Conservation (phyloP, 2,113 vertebrate genomes). For the Pyxicephalus adspersus region DNA sequence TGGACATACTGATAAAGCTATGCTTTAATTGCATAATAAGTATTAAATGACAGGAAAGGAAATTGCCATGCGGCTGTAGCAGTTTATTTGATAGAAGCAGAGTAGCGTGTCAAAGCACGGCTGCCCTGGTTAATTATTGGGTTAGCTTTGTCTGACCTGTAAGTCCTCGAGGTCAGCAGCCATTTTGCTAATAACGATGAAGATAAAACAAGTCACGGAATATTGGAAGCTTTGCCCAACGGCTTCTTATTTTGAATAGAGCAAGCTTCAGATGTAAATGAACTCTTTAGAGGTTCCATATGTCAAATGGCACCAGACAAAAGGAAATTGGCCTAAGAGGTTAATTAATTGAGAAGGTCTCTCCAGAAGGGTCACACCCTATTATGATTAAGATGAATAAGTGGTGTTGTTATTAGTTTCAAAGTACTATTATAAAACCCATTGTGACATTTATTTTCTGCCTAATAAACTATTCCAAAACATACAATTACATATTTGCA, state of each 20-base stretch:
- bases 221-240: conserved; percentile 35
- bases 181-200: conserved; percentile 27
- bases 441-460: conserved; percentile 47
- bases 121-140: conserved; percentile 48
- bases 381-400: conserved; percentile 64
- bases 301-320: conserved; percentile 79
- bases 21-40: conserved; percentile 36
- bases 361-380: conserved; percentile 71
- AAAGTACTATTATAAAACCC: conserved; percentile 42
- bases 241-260: conserved; percentile 34
- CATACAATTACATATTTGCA: conserved; percentile 47
- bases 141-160: conserved; percentile 43
- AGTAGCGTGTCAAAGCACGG: conserved; percentile 16
- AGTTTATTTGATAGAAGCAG: conserved; percentile 34
- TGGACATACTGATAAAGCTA: conserved; percentile 11
- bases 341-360: conserved; percentile 71
- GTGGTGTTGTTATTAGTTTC: conserved; percentile 49
- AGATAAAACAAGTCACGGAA: conserved; percentile 45
- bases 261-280: conserved; percentile 60
- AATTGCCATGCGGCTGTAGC: conserved; percentile 29
- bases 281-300: conserved; percentile 87
- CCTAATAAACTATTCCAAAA: conserved; percentile 40
- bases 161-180: conserved; percentile 36
- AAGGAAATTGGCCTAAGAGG: conserved; percentile 69
- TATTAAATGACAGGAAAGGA: conserved; percentile 50